Percentiles rank a stretch among this genome's conserved stretches.
Conservation (phyloP, 2,888 invertebrate genomes). For the Pteria penguin region DNA sequence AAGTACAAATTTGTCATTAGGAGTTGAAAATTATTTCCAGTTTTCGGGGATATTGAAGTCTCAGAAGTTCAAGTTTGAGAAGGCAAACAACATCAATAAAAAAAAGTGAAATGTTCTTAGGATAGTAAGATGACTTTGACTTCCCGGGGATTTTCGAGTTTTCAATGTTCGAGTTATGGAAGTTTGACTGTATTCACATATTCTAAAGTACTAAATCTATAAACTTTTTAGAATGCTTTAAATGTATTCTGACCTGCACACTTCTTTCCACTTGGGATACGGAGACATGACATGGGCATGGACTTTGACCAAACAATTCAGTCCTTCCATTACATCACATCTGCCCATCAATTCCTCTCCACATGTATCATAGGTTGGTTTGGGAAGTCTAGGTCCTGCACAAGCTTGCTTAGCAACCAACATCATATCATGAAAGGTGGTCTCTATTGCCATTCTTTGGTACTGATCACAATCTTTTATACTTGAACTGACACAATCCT, state of each 20-base stretch:
- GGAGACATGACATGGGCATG: constrained; percentile 9
- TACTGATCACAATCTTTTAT: constrained; percentile 17
- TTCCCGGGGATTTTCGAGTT: too few species aligned
- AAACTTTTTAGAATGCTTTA: too few species aligned
- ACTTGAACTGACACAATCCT: constrained; percentile 8
- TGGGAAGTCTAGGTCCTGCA: background rate
- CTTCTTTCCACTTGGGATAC: background rate
- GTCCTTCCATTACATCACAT: constrained; percentile 21
- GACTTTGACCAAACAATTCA: constrained; percentile 18
- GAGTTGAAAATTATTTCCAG: too few species aligned
- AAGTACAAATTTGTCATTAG: too few species aligned
- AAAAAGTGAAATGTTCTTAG: too few species aligned
- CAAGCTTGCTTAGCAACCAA: constrained; percentile 10
- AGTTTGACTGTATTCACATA: too few species aligned
- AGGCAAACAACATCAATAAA: too few species aligned
- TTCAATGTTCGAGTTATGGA: too few species aligned
- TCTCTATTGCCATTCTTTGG: background rate
- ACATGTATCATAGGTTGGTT: background rate
- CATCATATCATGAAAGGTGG: constrained; percentile 9
- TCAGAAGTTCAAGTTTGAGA: too few species aligned
- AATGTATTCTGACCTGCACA: background rate
- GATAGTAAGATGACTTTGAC: too few species aligned
- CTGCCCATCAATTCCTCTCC: background rate
- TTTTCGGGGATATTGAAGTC: too few species aligned
- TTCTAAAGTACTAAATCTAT: too few species aligned